These are phyloP conservation scores for Clarias batrachus DNA, from an alignment of 2,113 vertebrate genomes.

Conservation along the genomic window DNA sequence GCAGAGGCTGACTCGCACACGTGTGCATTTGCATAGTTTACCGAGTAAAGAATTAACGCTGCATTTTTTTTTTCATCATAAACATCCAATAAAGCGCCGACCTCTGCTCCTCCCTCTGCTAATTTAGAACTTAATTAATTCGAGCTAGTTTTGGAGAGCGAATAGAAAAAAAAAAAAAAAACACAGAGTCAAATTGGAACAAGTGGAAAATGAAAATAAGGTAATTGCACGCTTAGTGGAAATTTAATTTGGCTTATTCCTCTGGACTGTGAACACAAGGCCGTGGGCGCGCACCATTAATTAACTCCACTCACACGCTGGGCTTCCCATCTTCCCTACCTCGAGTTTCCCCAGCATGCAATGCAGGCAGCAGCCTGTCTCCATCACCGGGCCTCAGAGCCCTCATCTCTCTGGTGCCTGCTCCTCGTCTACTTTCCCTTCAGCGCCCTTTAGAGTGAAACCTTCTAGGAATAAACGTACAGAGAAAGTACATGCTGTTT, in stretches of 20 bases:
- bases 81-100: background rate
- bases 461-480: conserved; percentile 37
- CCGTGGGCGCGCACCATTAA: conserved; percentile 63
- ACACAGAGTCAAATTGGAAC: conserved; percentile 42
- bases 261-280: conserved; percentile 52
- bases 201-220: conserved; percentile 64
- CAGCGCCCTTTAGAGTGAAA: conserved; percentile 33
- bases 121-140: conserved; percentile 58
- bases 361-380: conserved; percentile 46
- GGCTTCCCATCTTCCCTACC: conserved; percentile 58
- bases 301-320: conserved; percentile 70
- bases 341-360: conserved; percentile 52
- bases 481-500: background rate
- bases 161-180: conserved; percentile 38
- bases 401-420: background rate
- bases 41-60: conserved; percentile 18
- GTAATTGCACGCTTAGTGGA: conserved; percentile 66
- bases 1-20: background rate
- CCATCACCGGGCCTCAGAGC: conserved; percentile 44
- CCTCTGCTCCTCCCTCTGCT: background rate
- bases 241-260: conserved; percentile 70
- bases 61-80: background rate
- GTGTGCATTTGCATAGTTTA: conserved; percentile 12
- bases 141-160: conserved; percentile 47
- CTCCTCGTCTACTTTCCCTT: conserved; percentile 23